Evolutionary conservation across 2,797 vertebrate genomes (phyloP), one percentile per base, ranked within the genome.

Genomic region (Aeoliscus strigatus): DNA sequence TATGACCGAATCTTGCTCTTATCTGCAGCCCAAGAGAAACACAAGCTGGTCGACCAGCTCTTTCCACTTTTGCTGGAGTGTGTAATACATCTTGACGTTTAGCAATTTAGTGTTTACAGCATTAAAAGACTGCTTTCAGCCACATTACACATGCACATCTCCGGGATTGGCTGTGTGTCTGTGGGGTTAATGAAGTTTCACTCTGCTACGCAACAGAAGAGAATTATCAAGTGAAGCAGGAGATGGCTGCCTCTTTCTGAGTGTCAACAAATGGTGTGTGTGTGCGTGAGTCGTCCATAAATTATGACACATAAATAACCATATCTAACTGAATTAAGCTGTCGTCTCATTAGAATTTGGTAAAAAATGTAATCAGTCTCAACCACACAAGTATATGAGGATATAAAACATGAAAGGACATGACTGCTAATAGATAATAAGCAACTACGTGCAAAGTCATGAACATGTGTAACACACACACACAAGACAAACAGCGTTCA

Each of bases 151-250:
- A 83, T 77, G 76, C 77, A 75, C 80, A 79, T 85, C 83, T 87
- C 57, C 60, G 79, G 71, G 84, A 80, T 56, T 71, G 77, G 68
- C 76, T 80, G 75, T 51, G 75, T 78, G 84, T 75, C 84, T 81
- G 52, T 39, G 81, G 79, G 86, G 86, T 88, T 89, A 90, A 89
- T 89, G 84, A 88, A 84, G 85, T 87, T 86, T 87, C 78, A 79
- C 64, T 87, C 67, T 27, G 78, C 76, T 69, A 73, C 60, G 62
- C 78, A 76, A 70, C 68, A 70, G 70, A 76, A 65, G 66, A 75
- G 79, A 87, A 83, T 86, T 83, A 87, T 80, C 77, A 75, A 75
- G 81, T 80, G 80, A 64, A 82, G 87, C 63, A 66, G 40, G 70
- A 79, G 70, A 82, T 73, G 75, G 68, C 71, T 69, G 75, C 75